phyloP scores from a whole-genome alignment of 1,140 invertebrate species.

The Mylabris phalerata region DNA sequence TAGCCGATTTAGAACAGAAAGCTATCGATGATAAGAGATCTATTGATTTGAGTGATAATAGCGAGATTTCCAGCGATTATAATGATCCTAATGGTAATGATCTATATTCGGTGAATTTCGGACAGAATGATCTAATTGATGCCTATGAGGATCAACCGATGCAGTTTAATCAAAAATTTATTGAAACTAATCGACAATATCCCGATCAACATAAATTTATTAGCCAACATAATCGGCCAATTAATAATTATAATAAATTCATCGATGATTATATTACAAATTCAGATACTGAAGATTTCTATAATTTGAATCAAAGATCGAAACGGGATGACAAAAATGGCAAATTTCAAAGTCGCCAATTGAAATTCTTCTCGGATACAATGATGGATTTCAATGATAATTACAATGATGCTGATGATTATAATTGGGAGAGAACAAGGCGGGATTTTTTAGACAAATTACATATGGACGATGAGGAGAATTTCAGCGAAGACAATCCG shows the following conservation, averaged over 20 bases:
- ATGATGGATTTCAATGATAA: constrained; percentile 1
- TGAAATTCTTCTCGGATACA: constrained; percentile 3
- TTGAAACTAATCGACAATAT: no score
- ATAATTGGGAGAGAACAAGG: not conserved
- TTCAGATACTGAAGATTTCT: no score
- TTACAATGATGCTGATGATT: constrained; percentile 1
- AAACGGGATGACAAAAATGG: no score
- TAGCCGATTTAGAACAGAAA: no score
- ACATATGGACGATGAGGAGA: constrained; percentile 7
- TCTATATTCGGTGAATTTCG: constrained; percentile 3
- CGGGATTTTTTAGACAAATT: constrained; percentile 6
- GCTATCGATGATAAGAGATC: no score
- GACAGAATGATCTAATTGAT: constrained; percentile 1
- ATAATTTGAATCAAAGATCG: no score
- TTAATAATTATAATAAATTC: no score
- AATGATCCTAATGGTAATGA: constrained; percentile 4
- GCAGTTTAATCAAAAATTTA: no score
- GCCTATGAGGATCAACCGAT: not conserved
- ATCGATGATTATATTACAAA: no score
- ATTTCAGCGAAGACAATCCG: constrained; percentile 4
- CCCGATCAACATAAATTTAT: no score
- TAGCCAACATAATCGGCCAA: no score
- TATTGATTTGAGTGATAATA: no score
- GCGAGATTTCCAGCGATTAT: not conserved
- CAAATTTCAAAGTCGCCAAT: not conserved